Evolutionary conservation across 64 coral and sea anemone species (phyloP), one percentile per base, ranked within the genome.

Genomic region (Porites lutea): DNA sequence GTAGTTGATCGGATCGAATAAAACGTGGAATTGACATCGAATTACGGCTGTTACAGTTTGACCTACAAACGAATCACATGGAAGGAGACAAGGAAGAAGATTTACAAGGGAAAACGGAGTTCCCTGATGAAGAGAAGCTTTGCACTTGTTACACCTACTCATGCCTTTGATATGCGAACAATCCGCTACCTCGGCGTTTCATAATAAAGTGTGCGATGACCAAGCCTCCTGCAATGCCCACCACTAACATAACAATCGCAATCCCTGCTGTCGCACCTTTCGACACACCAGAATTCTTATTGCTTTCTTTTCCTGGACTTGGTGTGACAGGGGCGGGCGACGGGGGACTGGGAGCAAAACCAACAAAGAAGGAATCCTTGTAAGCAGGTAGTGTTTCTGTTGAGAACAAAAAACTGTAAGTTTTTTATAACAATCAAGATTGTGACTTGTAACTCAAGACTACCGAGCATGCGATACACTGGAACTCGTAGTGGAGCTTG

Each of bases 131-230:
- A n/a, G n/a, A n/a, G n/a, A n/a, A n/a, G 6, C 53, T 55, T 11
- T 55, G 53, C 53, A 55, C n/a, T n/a, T n/a, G n/a, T n/a, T n/a
- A n/a, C 54, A 51, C 1, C 46, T 70, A 93, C 58, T 78, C 82
- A 82, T 93, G 91, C 21, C 82, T 59, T 46, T 93, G 82, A 11
- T 93, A 93, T 47, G 78, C 47, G 52, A 93, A 93, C 65, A 93
- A 76, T 23, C 91, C 78, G 15, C 61, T 78, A 45, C 91, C 91
- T 46, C 91, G 59, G 12, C 91, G 82, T 52, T 87, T 87, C 91
- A 93, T 93, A 61, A 93, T 86, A 8, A 93, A 0, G 59, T 93
- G 91, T 13, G 91, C 82, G 74, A 93, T 71, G 15, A 72, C 18
- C 48, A 93, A 65, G 8, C 91, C 91, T 52, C 78, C 72, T 70